These are phyloP conservation scores for Rhorus exstirpatorius DNA, from an alignment of 2,888 invertebrate species.

Conservation along the genomic window DNA sequence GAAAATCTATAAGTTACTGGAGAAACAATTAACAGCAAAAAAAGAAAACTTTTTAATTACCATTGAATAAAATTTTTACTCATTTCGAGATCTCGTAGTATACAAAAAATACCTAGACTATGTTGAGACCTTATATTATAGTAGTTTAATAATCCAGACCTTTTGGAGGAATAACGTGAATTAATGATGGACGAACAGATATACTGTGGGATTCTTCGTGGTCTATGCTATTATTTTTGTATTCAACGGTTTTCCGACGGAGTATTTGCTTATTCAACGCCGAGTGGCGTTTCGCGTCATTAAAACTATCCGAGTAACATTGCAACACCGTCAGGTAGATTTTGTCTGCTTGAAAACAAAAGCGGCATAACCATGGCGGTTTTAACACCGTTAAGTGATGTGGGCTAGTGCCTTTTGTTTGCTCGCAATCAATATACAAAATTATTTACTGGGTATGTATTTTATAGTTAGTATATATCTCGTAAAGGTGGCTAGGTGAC, in stretches of 20 bases:
- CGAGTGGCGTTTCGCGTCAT: conserved; percentile 21
- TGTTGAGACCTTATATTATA: conserved; percentile 1
- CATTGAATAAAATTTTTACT: too few relatives aligned
- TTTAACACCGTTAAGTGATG: neutral
- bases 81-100: neutral
- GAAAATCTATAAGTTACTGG: too few relatives aligned
- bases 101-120: neutral
- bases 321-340: neutral
- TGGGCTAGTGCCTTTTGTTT: neutral
- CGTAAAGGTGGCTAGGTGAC: neutral
- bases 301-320: conserved; percentile 28
- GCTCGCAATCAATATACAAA: neutral
- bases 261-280: conserved; percentile 42
- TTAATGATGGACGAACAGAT: conserved; percentile 9
- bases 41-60: too few relatives aligned
- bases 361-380: neutral
- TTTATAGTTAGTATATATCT: neutral
- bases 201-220: neutral
- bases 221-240: neutral
- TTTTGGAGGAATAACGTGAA: conserved; percentile 4
- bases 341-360: neutral
- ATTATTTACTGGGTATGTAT: neutral
- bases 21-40: too few relatives aligned
- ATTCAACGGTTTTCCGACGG: conserved; percentile 5
- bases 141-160: neutral